Evolutionary conservation across 2,888 invertebrate species (phyloP).

Genomic region (Perdita meconis): DNA sequence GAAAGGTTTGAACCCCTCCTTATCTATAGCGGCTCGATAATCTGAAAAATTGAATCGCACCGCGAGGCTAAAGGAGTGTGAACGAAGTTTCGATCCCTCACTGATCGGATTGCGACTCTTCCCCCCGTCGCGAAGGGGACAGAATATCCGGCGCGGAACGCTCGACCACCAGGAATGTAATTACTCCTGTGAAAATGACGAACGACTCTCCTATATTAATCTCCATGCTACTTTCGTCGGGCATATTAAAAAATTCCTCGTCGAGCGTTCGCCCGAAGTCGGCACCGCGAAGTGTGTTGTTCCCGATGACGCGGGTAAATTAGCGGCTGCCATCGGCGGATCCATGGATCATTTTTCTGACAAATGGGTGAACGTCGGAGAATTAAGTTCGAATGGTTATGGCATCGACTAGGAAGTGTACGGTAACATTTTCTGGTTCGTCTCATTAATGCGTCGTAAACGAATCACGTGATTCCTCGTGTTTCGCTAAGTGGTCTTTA

Average conservation of each 20-base stretch:
- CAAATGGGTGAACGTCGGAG: neutral
- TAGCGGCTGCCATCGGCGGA: neutral
- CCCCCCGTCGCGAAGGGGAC: constrained; percentile 6
- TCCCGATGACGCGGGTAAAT: constrained; percentile 13
- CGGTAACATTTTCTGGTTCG: too few species aligned
- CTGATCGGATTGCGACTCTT: constrained; percentile 37
- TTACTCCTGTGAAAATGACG: constrained; percentile 67
- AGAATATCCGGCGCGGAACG: constrained; percentile 42
- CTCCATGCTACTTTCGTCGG: constrained; percentile 24
- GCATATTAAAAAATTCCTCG: constrained; percentile 66
- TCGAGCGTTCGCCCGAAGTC: constrained; percentile 20
- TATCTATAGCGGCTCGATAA: neutral
- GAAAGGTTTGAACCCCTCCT: neutral
- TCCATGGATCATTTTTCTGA: neutral
- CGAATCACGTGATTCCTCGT: neutral
- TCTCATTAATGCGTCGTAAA: neutral
- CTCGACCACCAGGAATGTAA: constrained; percentile 60
- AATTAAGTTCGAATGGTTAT: neutral
- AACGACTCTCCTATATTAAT: constrained; percentile 58
- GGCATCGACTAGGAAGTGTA: neutral
- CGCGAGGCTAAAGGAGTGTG: constrained; percentile 7
- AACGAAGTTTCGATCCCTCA: constrained; percentile 44
- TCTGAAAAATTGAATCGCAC: constrained; percentile 16
- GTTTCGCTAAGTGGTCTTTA: neutral
- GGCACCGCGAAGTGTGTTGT: constrained; percentile 12